These are phyloP conservation scores for Rhea americana DNA, from an alignment of 2,113 vertebrate genomes.

Conservation along the genomic window DNA sequence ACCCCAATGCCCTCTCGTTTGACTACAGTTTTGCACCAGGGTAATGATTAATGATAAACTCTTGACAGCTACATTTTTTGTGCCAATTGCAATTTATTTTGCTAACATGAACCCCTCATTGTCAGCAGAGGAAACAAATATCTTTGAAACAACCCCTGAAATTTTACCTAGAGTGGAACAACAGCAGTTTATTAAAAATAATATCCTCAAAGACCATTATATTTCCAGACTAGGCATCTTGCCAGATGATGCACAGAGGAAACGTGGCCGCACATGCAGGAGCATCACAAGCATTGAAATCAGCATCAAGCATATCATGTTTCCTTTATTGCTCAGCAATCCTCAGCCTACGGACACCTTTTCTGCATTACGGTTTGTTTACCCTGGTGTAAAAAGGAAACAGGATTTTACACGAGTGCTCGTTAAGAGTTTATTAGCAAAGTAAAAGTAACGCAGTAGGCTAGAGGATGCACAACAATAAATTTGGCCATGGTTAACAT, in stretches of 20 bases:
- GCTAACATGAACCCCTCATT: not conserved
- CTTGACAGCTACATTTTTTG: not conserved
- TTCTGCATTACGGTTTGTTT: not conserved
- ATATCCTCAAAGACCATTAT: constrained; percentile 41
- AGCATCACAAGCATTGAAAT: constrained; percentile 22
- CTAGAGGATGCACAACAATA: constrained; percentile 59
- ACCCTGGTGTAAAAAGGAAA: constrained; percentile 72
- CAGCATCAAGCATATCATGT: constrained; percentile 23
- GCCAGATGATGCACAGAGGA: constrained; percentile 41
- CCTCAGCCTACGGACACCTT: constrained; percentile 28
- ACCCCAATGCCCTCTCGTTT: not conserved
- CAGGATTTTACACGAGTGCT: not conserved
- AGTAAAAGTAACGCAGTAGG: constrained; percentile 7
- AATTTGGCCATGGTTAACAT: constrained; percentile 20
- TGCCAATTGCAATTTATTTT: not conserved
- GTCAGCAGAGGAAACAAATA: not conserved
- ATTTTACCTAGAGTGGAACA: not conserved
- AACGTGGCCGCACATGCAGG: constrained; percentile 56
- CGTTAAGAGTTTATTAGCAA: constrained; percentile 55
- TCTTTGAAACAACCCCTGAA: not conserved
- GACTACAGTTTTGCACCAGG: constrained; percentile 67
- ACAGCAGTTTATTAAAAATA: constrained; percentile 28
- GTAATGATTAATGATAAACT: not conserved
- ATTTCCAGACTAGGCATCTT: constrained; percentile 35
- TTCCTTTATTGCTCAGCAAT: constrained; percentile 61